Evolutionary conservation across 2,113 vertebrate genomes (phyloP).

Genomic region (Geothlypis trichas): DNA sequence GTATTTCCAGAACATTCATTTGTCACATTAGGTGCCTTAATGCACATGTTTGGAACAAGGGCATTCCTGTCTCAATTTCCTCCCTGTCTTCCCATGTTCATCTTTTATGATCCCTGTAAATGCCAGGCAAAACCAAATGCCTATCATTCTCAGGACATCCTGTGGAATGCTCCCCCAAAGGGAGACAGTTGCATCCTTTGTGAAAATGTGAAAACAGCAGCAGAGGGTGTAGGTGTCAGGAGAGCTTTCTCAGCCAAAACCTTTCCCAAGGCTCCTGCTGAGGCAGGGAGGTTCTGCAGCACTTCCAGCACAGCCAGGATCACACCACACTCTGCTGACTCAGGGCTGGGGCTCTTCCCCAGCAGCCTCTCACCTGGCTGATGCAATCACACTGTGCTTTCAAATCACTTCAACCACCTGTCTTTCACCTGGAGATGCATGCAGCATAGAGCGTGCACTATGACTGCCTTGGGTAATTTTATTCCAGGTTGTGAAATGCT

Average conservation of each 20-base stretch:
- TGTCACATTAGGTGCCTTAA: not conserved
- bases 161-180: not conserved
- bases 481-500: constrained; percentile 30
- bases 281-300: not conserved
- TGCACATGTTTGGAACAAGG: not conserved
- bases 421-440: not conserved
- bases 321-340: not conserved
- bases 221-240: not conserved
- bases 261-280: not conserved
- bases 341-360: not conserved
- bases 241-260: not conserved
- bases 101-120: not conserved
- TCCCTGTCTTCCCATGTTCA: not conserved
- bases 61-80: not conserved
- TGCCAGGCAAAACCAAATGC: not conserved
- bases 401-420: not conserved
- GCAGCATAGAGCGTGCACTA: not conserved
- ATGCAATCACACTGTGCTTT: constrained; percentile 5
- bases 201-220: not conserved
- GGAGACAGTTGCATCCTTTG: not conserved
- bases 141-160: not conserved
- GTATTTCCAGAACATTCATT: not conserved
- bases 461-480: not conserved
- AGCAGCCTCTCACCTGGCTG: constrained; percentile 29
- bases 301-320: not conserved